These are phyloP conservation scores for Echiichthys vipera DNA, from an alignment of 2,797 vertebrate genomes.

Conservation along the genomic window DNA sequence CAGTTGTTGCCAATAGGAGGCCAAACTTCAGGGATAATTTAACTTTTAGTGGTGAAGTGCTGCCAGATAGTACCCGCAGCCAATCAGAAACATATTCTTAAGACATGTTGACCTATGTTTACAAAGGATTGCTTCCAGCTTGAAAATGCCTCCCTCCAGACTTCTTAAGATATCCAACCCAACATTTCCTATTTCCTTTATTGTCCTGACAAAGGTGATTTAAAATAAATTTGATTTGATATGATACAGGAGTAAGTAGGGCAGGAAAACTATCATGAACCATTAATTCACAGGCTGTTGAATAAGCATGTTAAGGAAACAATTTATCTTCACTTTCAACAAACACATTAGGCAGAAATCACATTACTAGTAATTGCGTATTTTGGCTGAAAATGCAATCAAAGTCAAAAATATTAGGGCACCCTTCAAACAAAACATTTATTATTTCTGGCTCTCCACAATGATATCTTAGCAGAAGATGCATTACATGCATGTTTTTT, in stretches of 20 bases:
- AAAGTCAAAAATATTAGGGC: not conserved
- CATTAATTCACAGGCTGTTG: conserved; percentile 12
- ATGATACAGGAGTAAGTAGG: conserved; percentile 7
- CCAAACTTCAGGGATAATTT: no score
- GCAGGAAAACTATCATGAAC: conserved; percentile 21
- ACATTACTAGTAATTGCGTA: conserved; percentile 6
- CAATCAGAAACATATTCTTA: no score
- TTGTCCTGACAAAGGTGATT: conserved; percentile 11
- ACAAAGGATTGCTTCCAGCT: no score
- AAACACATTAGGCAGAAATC: conserved; percentile 15
- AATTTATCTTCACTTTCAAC: conserved; percentile 25
- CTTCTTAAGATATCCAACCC: not conserved
- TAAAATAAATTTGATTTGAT: conserved; percentile 4
- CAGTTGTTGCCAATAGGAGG: no score
- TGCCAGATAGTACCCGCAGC: no score
- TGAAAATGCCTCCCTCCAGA: no score
- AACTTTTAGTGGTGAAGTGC: no score
- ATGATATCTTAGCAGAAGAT: no score
- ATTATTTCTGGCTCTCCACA: not conserved
- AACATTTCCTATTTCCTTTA: not conserved
- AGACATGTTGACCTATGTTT: no score
- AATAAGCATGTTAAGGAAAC: not conserved
- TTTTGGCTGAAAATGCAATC: conserved; percentile 13
- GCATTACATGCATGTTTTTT: no score
- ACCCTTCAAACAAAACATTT: not conserved